Conservation (phyloP, 2,797 vertebrate genomes). For the Lophius americanus region DNA sequence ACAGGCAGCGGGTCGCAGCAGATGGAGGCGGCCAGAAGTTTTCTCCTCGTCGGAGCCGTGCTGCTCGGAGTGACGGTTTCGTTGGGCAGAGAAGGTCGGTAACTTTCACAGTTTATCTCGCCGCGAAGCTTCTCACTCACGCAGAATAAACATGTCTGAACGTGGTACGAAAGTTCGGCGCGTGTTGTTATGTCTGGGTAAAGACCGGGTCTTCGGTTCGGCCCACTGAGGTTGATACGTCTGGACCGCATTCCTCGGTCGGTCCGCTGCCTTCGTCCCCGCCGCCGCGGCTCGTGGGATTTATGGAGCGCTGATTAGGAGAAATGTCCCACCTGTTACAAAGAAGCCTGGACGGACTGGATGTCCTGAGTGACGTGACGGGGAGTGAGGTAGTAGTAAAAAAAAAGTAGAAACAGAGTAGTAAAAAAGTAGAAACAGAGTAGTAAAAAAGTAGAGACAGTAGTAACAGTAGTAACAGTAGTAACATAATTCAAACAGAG, state of each 20-base stretch:
- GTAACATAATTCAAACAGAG: background rate
- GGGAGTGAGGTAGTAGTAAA: too few relatives aligned
- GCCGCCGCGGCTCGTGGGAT: slow-evolving; percentile 35
- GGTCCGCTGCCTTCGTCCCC: slow-evolving; percentile 37
- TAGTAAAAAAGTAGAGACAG: too few relatives aligned
- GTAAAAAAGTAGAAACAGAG: too few relatives aligned
- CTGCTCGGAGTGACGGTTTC: slow-evolving; percentile 74
- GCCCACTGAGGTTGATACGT: slow-evolving; percentile 30
- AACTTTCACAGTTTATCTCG: slow-evolving; percentile 34
- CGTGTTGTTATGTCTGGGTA: background rate
- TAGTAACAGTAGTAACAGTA: background rate
- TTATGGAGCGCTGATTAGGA: slow-evolving; percentile 26
- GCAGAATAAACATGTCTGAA: background rate
- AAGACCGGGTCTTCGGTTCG: background rate
- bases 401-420: too few relatives aligned
- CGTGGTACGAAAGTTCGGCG: rapidly evolving
- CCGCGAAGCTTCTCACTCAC: background rate
- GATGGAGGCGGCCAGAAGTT: slow-evolving; percentile 85
- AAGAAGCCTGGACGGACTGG: background rate
- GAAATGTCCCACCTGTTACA: slow-evolving; percentile 68
- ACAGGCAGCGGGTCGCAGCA: slow-evolving; percentile 60
- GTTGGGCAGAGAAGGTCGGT: slow-evolving; percentile 84
- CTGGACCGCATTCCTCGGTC: slow-evolving; percentile 64
- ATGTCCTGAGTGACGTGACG: too few relatives aligned
- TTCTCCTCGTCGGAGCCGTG: slow-evolving; percentile 76